These are phyloP conservation scores for Anastatus disparis DNA, from an alignment of 1,140 invertebrate genomes.

Conservation along the genomic window DNA sequence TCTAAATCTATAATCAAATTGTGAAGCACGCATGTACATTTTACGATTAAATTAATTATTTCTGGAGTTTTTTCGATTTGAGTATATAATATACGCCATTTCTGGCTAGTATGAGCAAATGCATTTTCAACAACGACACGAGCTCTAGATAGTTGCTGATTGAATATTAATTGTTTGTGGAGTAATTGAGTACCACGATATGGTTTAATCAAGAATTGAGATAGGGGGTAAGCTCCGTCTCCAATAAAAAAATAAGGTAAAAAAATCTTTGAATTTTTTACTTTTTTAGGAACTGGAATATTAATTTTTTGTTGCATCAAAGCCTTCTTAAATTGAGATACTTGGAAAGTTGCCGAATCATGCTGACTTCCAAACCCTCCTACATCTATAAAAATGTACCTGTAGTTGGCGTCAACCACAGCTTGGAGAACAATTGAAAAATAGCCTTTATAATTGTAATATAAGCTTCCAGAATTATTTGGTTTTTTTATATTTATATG, in stretches of 20 bases:
- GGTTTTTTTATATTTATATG: conserved; percentile 57
- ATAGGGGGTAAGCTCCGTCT: background rate
- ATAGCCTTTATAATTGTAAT: conserved; percentile 63
- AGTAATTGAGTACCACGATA: background rate
- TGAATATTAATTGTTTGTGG: background rate
- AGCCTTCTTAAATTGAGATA: background rate
- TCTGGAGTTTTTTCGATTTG: background rate
- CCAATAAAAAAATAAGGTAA: conserved; percentile 2
- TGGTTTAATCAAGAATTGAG: background rate
- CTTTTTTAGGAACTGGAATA: background rate
- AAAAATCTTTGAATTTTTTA: background rate
- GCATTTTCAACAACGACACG: conserved; percentile 12
- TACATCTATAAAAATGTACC: conserved; percentile 63
- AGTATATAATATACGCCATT: background rate
- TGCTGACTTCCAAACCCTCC: conserved; percentile 60
- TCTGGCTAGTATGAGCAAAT: background rate
- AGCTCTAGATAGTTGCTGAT: background rate
- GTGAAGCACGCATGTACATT: background rate
- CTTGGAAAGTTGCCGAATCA: conserved; percentile 48
- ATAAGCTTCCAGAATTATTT: conserved; percentile 55
- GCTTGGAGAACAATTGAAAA: conserved; percentile 65
- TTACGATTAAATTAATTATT: background rate
- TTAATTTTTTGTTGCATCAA: background rate
- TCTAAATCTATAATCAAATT: background rate
- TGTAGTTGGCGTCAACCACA: conserved; percentile 64